These are phyloP conservation scores for Steinernema carpocapsae DNA, from an alignment of 2,888 invertebrate species.

Conservation along the genomic window DNA sequence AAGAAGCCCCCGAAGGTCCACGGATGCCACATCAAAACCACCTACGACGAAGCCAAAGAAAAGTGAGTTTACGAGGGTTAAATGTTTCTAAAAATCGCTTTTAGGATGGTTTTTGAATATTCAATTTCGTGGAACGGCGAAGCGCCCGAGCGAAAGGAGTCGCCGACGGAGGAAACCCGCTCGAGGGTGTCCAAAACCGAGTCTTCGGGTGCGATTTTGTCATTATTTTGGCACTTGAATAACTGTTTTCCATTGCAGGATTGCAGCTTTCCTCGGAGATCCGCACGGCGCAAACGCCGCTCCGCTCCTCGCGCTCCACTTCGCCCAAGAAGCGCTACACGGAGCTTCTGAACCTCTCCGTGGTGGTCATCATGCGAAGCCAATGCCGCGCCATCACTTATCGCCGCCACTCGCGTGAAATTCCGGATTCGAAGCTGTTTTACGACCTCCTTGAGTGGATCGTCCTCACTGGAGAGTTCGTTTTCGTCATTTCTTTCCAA, in stretches of 20 bases:
- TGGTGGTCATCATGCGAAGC: not conserved
- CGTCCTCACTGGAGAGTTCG: not conserved
- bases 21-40: not conserved
- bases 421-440: not conserved
- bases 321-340: not conserved
- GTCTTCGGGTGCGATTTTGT: too few relatives aligned
- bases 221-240: too few relatives aligned
- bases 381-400: not conserved
- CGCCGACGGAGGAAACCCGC: not conserved
- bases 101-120: slow-evolving; percentile 6
- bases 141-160: not conserved
- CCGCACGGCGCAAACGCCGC: too few relatives aligned
- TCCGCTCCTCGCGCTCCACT: not conserved
- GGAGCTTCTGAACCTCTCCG: slow-evolving; percentile 4
- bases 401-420: not conserved
- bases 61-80: not conserved
- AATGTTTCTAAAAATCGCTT: not conserved
- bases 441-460: slow-evolving; percentile 27
- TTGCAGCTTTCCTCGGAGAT: too few relatives aligned
- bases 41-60: not conserved
- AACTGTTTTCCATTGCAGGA: too few relatives aligned
- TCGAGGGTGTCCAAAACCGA: not conserved
- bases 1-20: not conserved
- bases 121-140: not conserved
- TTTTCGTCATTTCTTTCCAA: not conserved